These are phyloP conservation scores for Hydrolagus colliei DNA, from an alignment of 2,797 vertebrate species.

Conservation along the genomic window DNA sequence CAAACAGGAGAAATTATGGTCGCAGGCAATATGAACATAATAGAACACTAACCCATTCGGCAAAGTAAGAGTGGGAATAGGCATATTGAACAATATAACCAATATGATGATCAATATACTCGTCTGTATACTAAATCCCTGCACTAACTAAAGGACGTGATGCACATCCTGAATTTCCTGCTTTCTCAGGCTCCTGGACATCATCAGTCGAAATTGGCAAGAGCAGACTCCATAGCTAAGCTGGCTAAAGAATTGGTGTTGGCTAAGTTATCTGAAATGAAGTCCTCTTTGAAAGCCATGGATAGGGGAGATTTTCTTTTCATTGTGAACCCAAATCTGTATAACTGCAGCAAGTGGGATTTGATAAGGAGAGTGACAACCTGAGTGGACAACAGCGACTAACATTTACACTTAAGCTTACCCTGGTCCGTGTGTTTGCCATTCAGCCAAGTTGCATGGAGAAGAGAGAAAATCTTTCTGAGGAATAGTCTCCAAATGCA, in stretches of 20 bases:
- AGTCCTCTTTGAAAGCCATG: background rate
- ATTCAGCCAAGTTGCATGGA: background rate
- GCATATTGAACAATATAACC: background rate
- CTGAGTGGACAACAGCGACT: background rate
- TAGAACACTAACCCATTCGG: background rate
- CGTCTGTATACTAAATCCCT: background rate
- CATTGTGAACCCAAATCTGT: background rate
- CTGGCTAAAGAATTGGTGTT: background rate
- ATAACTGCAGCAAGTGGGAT: background rate
- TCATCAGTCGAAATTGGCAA: background rate
- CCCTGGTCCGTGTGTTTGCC: background rate
- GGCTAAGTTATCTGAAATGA: background rate
- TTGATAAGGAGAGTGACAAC: background rate
- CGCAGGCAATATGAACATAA: no score
- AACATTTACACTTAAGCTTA: background rate
- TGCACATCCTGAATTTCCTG: background rate
- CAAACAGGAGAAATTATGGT: no score
- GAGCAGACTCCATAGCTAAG: background rate
- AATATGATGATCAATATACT: background rate
- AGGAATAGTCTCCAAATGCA: background rate
- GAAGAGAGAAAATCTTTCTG: background rate
- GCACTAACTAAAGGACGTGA: background rate
- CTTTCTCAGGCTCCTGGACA: background rate
- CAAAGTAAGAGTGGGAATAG: background rate
- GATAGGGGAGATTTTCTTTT: background rate